Evolutionary conservation across 1,140 invertebrate genomes (phyloP).

Genomic region (Anastrepha obliqua): DNA sequence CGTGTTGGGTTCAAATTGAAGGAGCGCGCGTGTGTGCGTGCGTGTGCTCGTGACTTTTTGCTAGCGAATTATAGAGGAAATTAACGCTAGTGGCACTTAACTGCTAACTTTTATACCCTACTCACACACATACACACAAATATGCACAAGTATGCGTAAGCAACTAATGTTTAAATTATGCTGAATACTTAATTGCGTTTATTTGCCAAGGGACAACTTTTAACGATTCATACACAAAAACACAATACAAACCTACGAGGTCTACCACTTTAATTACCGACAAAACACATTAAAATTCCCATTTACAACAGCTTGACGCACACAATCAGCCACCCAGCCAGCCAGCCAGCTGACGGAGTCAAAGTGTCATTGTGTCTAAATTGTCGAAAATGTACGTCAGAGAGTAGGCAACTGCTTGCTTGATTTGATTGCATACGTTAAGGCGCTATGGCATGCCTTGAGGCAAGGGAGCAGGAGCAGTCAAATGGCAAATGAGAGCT

Average conservation of each 20-base stretch:
- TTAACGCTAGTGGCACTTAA: conserved; percentile 43
- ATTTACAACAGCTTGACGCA: not conserved
- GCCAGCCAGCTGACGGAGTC: not conserved
- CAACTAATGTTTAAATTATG: conserved; percentile 18
- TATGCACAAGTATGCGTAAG: not conserved
- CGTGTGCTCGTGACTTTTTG: not conserved
- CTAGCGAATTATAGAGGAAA: conserved; percentile 1
- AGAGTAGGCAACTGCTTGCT: not conserved
- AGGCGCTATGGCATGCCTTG: not conserved
- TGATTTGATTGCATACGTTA: conserved; percentile 1
- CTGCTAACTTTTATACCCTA: not conserved
- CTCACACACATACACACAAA: not conserved
- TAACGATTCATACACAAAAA: conserved; percentile 8
- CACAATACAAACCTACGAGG: not conserved
- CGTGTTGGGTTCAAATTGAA: not conserved
- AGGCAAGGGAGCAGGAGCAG: not conserved
- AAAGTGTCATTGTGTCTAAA: not conserved
- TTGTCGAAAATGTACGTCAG: not conserved
- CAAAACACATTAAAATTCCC: not conserved
- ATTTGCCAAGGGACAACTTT: conserved; percentile 34
- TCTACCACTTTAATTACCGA: not conserved
- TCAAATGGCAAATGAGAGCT: not conserved
- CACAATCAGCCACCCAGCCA: not conserved
- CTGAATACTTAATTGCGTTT: conserved; percentile 32
- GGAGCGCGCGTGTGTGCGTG: not conserved